Percentiles rank a stretch among this genome's conserved stretches.
Conservation (phyloP, 2,113 vertebrate genomes). For the Malaclemys terrapin region DNA sequence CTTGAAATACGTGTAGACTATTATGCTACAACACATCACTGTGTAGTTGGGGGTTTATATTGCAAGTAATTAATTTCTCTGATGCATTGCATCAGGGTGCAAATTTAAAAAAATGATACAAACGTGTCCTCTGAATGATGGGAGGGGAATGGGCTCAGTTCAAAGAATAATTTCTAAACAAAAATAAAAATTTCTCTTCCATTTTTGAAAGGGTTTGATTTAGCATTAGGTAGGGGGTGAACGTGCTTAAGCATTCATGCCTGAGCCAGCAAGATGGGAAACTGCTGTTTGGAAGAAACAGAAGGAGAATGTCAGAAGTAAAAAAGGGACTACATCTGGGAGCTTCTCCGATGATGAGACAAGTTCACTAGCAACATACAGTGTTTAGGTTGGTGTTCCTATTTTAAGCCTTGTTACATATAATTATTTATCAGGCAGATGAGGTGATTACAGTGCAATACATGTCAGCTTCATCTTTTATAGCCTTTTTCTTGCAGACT, state of each 20-base stretch:
- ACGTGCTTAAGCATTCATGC: not conserved
- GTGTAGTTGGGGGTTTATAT: not conserved
- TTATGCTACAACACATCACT: not conserved
- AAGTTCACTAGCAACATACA: slow-evolving; percentile 55
- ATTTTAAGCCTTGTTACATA: slow-evolving; percentile 58
- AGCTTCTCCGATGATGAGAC: slow-evolving; percentile 5
- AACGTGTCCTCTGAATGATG: not conserved
- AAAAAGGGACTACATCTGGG: slow-evolving; percentile 40
- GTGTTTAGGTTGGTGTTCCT: slow-evolving; percentile 47
- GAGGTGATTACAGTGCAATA: not conserved
- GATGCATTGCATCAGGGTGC: not conserved
- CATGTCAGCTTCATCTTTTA: slow-evolving; percentile 2
- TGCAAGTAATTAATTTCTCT: not conserved
- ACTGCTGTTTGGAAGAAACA: not conserved
- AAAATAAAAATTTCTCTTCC: not conserved
- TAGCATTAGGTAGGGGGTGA: not conserved
- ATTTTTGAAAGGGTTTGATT: not conserved
- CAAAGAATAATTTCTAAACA: not conserved
- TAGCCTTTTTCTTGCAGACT: not conserved
- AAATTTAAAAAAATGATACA: not conserved
- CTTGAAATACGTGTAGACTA: not conserved
- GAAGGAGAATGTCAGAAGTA: slow-evolving; percentile 19
- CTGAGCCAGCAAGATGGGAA: slow-evolving; percentile 23
- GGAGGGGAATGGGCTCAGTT: not conserved
- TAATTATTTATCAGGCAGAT: slow-evolving; percentile 44